These are phyloP conservation scores for Eubasilissa splendida DNA, from an alignment of 2,888 invertebrate genomes.

Conservation along the genomic window DNA sequence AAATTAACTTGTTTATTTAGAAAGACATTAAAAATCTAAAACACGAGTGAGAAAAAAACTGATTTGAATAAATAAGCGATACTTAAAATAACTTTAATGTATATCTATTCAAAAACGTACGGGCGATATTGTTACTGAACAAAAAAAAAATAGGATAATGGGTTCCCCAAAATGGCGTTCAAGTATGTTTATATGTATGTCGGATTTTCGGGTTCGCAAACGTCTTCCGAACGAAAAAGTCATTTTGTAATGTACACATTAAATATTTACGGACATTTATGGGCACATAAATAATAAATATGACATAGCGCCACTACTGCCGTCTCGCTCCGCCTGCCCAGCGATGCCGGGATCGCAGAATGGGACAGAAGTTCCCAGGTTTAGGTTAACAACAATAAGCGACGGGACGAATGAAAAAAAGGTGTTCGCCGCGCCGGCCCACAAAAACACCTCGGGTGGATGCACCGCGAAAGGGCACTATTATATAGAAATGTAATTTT, in stretches of 20 bases:
- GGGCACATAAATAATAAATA: slow-evolving; percentile 47
- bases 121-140: slow-evolving; percentile 9
- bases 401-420: slow-evolving; percentile 40
- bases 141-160: slow-evolving; percentile 16
- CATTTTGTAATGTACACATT: slow-evolving; percentile 41
- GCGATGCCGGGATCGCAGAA: not conserved
- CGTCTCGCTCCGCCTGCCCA: slow-evolving; percentile 1
- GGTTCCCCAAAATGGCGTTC: not conserved
- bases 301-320: slow-evolving; percentile 47
- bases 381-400: slow-evolving; percentile 20
- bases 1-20: slow-evolving; percentile 33
- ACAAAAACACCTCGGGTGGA: slow-evolving; percentile 41
- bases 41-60: slow-evolving; percentile 16
- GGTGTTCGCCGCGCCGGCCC: slow-evolving; percentile 44
- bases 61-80: slow-evolving; percentile 34
- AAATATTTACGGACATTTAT: slow-evolving; percentile 43
- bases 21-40: slow-evolving; percentile 1
- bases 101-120: not conserved
- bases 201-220: slow-evolving; percentile 12
- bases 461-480: not conserved
- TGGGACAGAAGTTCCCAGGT: slow-evolving; percentile 26
- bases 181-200: too few species aligned
- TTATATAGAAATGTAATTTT: too few species aligned
- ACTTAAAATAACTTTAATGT: slow-evolving; percentile 30
- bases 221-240: slow-evolving; percentile 32